A percentile compares a stretch with the other conserved stretches of the same genome.
phyloP scores from a whole-genome alignment of 2,888 invertebrate species.

The Ophion ventricosus region DNA sequence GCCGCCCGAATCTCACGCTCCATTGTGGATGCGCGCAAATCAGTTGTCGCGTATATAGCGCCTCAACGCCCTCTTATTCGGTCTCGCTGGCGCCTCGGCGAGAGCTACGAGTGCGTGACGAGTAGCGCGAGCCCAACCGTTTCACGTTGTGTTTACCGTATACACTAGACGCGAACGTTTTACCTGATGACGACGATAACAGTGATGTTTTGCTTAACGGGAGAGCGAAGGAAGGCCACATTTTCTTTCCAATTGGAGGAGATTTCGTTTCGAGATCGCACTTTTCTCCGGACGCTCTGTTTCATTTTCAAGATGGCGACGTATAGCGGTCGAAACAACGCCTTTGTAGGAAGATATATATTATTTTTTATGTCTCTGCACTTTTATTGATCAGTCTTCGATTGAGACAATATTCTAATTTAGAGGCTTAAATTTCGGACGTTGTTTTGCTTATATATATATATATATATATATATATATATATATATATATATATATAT shows the following conservation, averaged over 20 bases:
- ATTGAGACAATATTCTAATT: too few species aligned
- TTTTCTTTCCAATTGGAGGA: background rate
- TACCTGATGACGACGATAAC: background rate
- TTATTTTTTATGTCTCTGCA: too few species aligned
- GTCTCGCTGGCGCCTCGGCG: conserved; percentile 44
- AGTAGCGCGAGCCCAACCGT: background rate
- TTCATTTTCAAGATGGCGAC: too few species aligned
- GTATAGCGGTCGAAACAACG: too few species aligned
- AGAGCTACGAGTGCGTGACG: background rate
- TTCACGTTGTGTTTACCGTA: background rate
- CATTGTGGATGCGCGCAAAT: conserved; percentile 80
- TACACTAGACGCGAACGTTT: background rate
- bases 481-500: too few species aligned
- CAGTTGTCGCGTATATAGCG: conserved; percentile 71
- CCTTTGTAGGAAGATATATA: too few species aligned
- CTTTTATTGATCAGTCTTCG: too few species aligned
- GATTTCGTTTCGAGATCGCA: too few species aligned
- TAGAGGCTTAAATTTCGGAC: too few species aligned
- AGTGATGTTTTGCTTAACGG: background rate
- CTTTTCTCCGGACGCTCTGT: too few species aligned
- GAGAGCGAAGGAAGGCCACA: background rate
- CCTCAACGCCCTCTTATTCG: conserved; percentile 73
- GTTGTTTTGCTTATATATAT: too few species aligned
- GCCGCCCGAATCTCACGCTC: conserved; percentile 78
- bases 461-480: too few species aligned